Evolutionary conservation across 2,888 invertebrate genomes (phyloP).

Genomic region (Troides oblongomaculatus): DNA sequence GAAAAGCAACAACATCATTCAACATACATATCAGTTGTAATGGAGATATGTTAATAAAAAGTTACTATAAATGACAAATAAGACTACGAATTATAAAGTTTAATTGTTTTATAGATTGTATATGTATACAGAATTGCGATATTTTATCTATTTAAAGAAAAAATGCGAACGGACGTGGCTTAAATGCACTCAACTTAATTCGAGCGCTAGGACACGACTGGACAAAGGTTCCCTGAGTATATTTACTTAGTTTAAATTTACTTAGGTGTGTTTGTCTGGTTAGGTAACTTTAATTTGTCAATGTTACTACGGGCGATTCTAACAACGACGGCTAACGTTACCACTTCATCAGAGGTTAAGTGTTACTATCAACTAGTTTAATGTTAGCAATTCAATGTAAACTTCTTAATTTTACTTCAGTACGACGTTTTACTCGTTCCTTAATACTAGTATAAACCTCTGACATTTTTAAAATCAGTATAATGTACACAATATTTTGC

Average conservation of each 20-base stretch:
- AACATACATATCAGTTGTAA: too few species aligned
- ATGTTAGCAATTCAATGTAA: neutral
- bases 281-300: slow-evolving; percentile 11
- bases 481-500: too few species aligned
- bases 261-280: slow-evolving; percentile 8
- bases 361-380: neutral
- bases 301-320: neutral
- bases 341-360: neutral
- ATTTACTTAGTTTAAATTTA: slow-evolving; percentile 13
- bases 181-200: neutral
- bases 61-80: too few species aligned
- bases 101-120: neutral
- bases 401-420: neutral
- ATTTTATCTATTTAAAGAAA: neutral
- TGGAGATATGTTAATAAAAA: too few species aligned
- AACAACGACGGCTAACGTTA: neutral
- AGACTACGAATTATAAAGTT: neutral
- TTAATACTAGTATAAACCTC: too few species aligned
- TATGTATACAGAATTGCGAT: neutral
- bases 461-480: too few species aligned
- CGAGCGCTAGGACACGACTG: neutral
- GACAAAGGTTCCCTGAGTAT: neutral
- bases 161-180: neutral
- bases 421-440: too few species aligned
- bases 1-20: too few species aligned